Conservation (phyloP, 1,140 invertebrate species). For the Zaprionus lachaisei region DNA sequence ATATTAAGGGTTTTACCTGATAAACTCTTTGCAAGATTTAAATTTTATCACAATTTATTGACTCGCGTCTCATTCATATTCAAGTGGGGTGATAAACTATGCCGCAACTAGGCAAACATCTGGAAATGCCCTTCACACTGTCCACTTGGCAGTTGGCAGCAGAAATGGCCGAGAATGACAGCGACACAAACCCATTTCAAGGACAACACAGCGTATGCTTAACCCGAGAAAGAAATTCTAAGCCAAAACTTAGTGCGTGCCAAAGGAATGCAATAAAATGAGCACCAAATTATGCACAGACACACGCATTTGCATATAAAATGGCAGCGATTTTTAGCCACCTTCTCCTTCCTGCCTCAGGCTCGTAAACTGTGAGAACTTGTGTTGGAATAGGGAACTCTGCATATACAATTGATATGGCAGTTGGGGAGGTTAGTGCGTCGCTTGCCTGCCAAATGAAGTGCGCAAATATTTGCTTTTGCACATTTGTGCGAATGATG, state of each 20-base stretch:
- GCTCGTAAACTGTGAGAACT: conserved; percentile 36
- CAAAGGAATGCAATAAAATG: conserved; percentile 56
- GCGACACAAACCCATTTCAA: conserved; percentile 39
- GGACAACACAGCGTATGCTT: conserved; percentile 43
- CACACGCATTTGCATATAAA: conserved; percentile 50
- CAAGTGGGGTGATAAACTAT: conserved; percentile 33
- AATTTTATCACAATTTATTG: conserved; percentile 25
- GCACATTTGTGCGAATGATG: conserved; percentile 15
- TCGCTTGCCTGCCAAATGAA: conserved; percentile 21
- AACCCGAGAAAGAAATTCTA: conserved; percentile 13
- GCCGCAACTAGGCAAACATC: conserved; percentile 18
- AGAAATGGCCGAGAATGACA: conserved; percentile 21
- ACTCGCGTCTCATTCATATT: background rate
- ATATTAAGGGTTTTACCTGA: background rate
- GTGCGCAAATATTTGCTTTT: conserved; percentile 35
- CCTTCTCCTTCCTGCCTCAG: background rate
- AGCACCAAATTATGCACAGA: conserved; percentile 50
- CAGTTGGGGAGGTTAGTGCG: conserved; percentile 9
- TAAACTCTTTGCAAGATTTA: conserved; percentile 16
- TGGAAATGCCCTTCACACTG: conserved; percentile 23
- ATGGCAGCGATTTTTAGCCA: conserved; percentile 17
- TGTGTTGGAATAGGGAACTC: background rate
- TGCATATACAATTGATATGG: background rate
- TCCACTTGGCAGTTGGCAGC: conserved; percentile 17
- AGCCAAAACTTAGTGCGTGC: conserved; percentile 39